These are phyloP conservation scores for Lutraria rhynchaena DNA, from an alignment of 1,140 invertebrate genomes.

Conservation along the genomic window DNA sequence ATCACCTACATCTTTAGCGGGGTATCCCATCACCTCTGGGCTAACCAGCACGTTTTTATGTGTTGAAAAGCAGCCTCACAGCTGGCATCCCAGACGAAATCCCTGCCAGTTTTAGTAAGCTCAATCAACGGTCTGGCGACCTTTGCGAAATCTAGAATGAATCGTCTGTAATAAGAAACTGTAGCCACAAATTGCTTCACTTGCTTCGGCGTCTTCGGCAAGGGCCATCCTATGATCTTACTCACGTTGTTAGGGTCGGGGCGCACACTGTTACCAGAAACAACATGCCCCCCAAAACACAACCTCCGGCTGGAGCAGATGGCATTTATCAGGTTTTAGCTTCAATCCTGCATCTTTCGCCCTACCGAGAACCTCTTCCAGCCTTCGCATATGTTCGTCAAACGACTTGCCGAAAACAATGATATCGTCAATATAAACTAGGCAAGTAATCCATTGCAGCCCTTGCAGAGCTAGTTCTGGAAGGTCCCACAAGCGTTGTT, in stretches of 20 bases:
- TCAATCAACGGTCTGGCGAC: slow-evolving; percentile 46
- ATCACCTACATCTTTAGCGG: background rate
- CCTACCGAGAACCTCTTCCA: slow-evolving; percentile 31
- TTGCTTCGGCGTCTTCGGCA: slow-evolving; percentile 40
- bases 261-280: slow-evolving; percentile 41
- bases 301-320: slow-evolving; percentile 60
- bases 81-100: background rate
- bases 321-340: slow-evolving; percentile 50
- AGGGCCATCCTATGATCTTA: slow-evolving; percentile 15
- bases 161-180: slow-evolving; percentile 43
- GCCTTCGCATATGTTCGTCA: slow-evolving; percentile 6
- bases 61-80: background rate
- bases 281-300: slow-evolving; percentile 50
- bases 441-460: background rate
- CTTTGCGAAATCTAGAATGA: slow-evolving; percentile 35
- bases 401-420: slow-evolving; percentile 16
- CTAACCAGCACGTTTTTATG: background rate
- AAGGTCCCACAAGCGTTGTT: slow-evolving; percentile 9
- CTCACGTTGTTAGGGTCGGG: slow-evolving; percentile 35
- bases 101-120: slow-evolving; percentile 28
- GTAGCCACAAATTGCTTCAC: slow-evolving; percentile 52
- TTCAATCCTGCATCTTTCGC: slow-evolving; percentile 47
- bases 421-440: slow-evolving; percentile 5
- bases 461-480: slow-evolving; percentile 8
- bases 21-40: slow-evolving; percentile 44